Evolutionary conservation across 2,113 vertebrate species (phyloP).

Genomic region (Galemys pyrenaicus): DNA sequence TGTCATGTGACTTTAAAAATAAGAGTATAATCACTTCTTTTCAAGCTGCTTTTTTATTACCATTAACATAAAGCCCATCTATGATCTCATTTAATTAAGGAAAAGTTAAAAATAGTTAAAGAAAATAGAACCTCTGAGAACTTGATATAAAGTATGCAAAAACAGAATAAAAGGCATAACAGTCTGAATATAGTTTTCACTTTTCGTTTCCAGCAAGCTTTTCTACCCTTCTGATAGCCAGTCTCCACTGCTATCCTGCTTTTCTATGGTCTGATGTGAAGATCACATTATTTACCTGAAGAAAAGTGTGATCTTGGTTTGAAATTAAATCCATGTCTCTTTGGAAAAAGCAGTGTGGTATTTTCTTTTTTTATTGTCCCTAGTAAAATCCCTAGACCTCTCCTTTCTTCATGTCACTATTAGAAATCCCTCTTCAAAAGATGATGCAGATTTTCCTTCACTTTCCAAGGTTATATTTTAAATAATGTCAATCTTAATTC

Average conservation of each 20-base stretch:
- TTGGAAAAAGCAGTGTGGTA: not conserved
- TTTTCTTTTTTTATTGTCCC: constrained; percentile 44
- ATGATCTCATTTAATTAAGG: constrained; percentile 64
- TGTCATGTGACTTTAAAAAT: constrained; percentile 65
- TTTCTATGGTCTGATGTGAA: not conserved
- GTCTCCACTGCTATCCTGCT: not conserved
- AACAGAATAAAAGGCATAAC: not conserved
- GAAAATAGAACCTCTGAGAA: not conserved
- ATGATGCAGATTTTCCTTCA: constrained; percentile 1
- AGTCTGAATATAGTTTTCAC: not conserved
- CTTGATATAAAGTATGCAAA: constrained; percentile 10
- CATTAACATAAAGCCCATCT: constrained; percentile 58
- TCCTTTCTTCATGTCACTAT: constrained; percentile 14
- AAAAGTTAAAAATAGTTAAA: constrained; percentile 68
- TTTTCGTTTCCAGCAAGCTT: constrained; percentile 7
- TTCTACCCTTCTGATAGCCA: not conserved
- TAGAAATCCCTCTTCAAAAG: not conserved
- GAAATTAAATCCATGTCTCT: not conserved
- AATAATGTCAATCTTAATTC: not conserved
- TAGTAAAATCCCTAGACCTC: not conserved
- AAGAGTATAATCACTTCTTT: constrained; percentile 49
- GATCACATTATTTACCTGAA: not conserved
- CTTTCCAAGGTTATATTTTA: not conserved
- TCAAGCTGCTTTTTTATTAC: not conserved
- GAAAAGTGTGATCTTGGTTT: not conserved